phyloP scores from a whole-genome alignment of 2,113 vertebrate species.

The Oreochromis aureus region DNA sequence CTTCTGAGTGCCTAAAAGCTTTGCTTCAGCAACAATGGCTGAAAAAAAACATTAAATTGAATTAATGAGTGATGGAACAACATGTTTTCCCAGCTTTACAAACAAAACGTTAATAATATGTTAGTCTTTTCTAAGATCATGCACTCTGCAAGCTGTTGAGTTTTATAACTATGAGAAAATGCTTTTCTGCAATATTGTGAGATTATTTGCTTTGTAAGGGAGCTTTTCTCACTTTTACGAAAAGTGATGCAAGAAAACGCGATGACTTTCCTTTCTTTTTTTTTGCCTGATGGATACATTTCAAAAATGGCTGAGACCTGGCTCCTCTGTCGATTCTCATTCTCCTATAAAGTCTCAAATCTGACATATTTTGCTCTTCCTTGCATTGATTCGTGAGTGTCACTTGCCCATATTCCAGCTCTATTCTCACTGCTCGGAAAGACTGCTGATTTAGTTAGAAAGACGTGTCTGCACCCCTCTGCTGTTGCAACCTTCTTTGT shows the following conservation, averaged over 20 bases:
- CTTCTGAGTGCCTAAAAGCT: not conserved
- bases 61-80: not conserved
- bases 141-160: not conserved
- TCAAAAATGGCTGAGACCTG: not conserved
- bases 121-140: not conserved
- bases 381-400: conserved; percentile 16
- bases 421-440: conserved; percentile 20
- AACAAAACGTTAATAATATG: not conserved
- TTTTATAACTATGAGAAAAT: not conserved
- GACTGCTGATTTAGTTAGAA: conserved; percentile 32
- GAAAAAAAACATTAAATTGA: not conserved
- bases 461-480: not conserved
- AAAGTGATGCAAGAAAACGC: not conserved
- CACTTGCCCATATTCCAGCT: not conserved
- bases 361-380: conserved; percentile 17
- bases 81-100: not conserved
- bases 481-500: conserved; percentile 42
- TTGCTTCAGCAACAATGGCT: not conserved
- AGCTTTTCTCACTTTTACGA: not conserved
- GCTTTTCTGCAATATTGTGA: not conserved
- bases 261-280: not conserved
- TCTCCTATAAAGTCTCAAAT: conserved; percentile 20
- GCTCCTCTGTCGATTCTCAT: conserved; percentile 29
- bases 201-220: not conserved
- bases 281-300: not conserved